Conservation (phyloP, 2,888 invertebrate species). For the Terebella lapidaria region DNA sequence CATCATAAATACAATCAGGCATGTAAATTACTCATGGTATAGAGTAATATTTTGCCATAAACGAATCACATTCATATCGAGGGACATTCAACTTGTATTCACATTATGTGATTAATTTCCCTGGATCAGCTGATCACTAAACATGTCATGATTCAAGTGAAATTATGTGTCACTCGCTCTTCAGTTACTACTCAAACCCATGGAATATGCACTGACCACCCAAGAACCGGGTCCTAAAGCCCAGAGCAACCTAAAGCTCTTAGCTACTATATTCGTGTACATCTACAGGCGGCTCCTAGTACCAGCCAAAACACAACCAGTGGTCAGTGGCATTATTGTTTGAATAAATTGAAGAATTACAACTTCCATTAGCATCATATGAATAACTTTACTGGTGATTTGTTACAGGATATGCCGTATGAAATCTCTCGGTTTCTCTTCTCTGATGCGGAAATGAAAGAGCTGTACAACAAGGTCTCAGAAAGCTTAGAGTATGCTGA, state of each 20-base stretch:
- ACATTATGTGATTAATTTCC: no score
- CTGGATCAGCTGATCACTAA: no score
- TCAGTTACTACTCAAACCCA: slow-evolving; percentile 44
- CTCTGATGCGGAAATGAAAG: neutral
- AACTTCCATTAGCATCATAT: no score
- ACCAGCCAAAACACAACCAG: slow-evolving; percentile 1
- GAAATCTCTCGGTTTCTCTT: neutral
- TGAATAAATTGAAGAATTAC: no score
- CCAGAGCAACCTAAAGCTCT: slow-evolving; percentile 39
- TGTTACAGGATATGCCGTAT: neutral
- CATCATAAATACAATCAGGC: no score
- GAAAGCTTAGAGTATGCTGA: slow-evolving; percentile 12
- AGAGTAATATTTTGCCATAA: no score
- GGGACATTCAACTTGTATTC: no score
- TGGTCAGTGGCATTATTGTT: neutral
- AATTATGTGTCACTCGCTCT: no score
- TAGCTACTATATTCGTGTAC: slow-evolving; percentile 40
- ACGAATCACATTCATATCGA: no score
- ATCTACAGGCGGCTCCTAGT: slow-evolving; percentile 27
- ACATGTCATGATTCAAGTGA: no score
- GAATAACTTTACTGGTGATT: no score
- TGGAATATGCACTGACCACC: slow-evolving; percentile 41
- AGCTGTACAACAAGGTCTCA: slow-evolving; percentile 23
- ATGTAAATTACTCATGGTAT: no score
- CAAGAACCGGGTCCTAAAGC: slow-evolving; percentile 31